These are phyloP conservation scores for Pogona vitticeps DNA, from an alignment of 2,113 vertebrate species.

Conservation along the genomic window DNA sequence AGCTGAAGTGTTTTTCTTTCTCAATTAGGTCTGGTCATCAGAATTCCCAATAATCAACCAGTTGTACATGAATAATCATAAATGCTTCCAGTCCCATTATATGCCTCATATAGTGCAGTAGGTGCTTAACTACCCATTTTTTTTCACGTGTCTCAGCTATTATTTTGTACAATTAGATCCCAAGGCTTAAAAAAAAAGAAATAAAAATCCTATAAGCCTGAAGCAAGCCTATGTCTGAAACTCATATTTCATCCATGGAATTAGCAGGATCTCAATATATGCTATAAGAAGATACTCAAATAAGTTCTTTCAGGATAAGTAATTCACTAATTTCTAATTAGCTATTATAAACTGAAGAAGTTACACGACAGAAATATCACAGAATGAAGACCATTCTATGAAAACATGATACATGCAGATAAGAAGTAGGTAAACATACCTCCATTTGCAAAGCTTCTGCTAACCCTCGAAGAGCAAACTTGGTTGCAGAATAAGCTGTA, in stretches of 20 bases:
- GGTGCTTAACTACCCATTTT: too few species aligned
- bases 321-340: too few species aligned
- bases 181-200: too few species aligned
- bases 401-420: not conserved
- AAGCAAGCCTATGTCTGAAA: not conserved
- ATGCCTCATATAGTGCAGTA: not conserved
- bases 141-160: not conserved
- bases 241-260: not conserved
- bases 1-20: not conserved
- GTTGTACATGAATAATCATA: not conserved
- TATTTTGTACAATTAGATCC: not conserved
- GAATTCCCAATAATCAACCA: not conserved
- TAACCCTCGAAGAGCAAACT: conserved; percentile 93
- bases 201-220: not conserved
- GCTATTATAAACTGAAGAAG: not conserved
- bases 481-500: conserved; percentile 93
- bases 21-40: not conserved
- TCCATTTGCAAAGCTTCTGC: conserved; percentile 98
- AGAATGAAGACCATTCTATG: not conserved
- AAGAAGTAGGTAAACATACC: conserved; percentile 67
- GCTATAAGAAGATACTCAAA: too few species aligned
- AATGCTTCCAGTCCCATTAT: not conserved
- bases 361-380: not conserved
- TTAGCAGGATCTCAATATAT: too few species aligned
- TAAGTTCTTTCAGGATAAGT: too few species aligned